A percentile compares a stretch with the other conserved stretches of the same genome.
Conservation (phyloP, 2,797 vertebrate species). For the Aselliscus stoliczkanus region DNA sequence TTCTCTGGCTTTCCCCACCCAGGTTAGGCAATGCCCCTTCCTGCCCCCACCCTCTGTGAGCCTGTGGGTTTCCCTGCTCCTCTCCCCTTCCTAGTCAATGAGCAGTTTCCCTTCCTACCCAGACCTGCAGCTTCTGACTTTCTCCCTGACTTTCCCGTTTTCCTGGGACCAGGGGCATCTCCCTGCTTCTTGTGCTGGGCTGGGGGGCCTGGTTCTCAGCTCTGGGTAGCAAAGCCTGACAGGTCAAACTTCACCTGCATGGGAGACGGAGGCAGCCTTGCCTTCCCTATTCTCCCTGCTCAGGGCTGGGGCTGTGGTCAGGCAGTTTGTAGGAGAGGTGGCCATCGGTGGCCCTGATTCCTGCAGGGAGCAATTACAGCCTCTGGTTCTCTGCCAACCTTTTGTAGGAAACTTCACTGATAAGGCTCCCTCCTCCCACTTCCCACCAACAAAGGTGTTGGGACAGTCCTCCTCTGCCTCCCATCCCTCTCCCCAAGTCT, state of each 20-base stretch:
- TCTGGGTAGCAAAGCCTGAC: neutral
- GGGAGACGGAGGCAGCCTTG: neutral
- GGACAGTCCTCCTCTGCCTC: no score
- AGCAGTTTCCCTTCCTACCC: neutral
- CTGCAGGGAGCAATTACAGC: neutral
- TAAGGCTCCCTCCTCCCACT: neutral
- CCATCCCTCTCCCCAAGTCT: neutral
- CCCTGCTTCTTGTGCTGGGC: neutral
- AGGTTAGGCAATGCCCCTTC: conserved; percentile 67
- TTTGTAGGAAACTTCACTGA: neutral
- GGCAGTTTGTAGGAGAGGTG: neutral
- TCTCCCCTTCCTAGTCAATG: conserved; percentile 37
- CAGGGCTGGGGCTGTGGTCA: neutral
- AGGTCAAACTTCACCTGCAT: neutral
- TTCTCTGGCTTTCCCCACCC: conserved; percentile 48
- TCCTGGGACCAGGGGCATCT: neutral
- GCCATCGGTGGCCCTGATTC: neutral
- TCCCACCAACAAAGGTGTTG: neutral
- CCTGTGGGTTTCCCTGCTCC: conserved; percentile 9
- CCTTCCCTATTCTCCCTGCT: neutral
- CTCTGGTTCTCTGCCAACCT: neutral
- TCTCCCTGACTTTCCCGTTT: neutral
- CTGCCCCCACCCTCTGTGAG: conserved; percentile 2
- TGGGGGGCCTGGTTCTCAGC: neutral
- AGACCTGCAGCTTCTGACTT: neutral